A percentile compares a stretch with the other conserved stretches of the same genome.
Evolutionary conservation across 2,797 vertebrate species (phyloP).

Genomic region (Urosaurus nigricauda): DNA sequence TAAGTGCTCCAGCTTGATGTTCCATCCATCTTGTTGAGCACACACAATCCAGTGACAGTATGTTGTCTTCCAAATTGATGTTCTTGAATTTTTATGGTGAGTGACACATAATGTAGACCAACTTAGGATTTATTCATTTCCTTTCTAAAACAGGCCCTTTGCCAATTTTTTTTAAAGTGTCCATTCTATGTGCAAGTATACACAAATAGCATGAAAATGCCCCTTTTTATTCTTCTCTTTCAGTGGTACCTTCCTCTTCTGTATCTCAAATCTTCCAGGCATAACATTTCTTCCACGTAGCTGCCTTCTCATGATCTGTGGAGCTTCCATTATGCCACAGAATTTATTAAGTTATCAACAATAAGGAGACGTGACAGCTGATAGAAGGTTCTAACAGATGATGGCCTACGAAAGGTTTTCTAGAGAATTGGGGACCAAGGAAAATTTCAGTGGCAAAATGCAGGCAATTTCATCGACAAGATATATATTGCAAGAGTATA

Average conservation of each 20-base stretch:
- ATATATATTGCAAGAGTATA: background rate
- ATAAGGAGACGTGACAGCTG: background rate
- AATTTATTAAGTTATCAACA: background rate
- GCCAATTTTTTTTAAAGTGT: background rate
- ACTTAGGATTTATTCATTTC: background rate
- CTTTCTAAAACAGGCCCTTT: background rate
- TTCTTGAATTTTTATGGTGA: background rate
- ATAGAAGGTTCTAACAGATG: background rate
- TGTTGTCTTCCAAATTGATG: slow-evolving; percentile 22
- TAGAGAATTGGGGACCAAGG: background rate
- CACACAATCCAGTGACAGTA: slow-evolving; percentile 42
- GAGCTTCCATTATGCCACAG: background rate
- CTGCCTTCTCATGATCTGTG: background rate
- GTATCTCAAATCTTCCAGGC: background rate
- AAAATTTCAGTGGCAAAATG: background rate
- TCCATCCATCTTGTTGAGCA: slow-evolving; percentile 37
- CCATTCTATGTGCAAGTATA: background rate
- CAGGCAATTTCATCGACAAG: background rate
- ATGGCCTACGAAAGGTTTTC: background rate
- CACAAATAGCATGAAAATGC: background rate
- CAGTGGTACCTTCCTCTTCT: background rate
- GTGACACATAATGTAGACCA: background rate
- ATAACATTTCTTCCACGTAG: background rate
- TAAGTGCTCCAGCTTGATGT: slow-evolving; percentile 43
- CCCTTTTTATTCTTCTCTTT: background rate